Base-by-base conservation (phyloP, 2,113 vertebrate species). In the Hucho hucho region DNA sequence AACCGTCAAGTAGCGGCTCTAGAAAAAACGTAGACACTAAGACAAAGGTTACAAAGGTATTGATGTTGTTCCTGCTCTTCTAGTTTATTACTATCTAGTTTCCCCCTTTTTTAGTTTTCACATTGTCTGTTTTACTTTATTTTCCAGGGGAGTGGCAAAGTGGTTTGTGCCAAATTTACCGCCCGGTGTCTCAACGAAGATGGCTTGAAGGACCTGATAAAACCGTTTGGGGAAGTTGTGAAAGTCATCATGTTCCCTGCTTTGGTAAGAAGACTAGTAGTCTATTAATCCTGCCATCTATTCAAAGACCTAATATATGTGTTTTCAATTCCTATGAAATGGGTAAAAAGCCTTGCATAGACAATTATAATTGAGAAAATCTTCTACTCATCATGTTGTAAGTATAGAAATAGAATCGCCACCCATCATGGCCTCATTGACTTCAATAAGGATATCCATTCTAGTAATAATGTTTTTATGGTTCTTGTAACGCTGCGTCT, bases 91-190 rank as follows among this genome's bases (percentile, higher is more conserved):
- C 49, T 4, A 18, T 18, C 5, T 70, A 20, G 29, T 26, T 18
- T 26, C 11, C 14, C 46, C 1, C 65, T 25, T 26, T 22, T 9
- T 4, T 66, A 32, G 1, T 67, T 0, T 77, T 59, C 61, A 25
- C 22, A 29, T 16, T 75, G 29, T 74, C 24, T 72, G 26, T 85
- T 85, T 7, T 68, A 16, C 28, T 64, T 46, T 1, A 18, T 53
- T 25, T 32, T 0, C 20, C 69, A 61, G 83, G 72, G 0, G 79
- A 68, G 64, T 46, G 61, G 80, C 20, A 92, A 86, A 73, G 88
- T 93, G 79, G 89, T 93, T 29, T 91, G 88, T 79, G 81, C 86
- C n/a, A 90, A 87, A 79, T 93, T 91, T 69, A 73, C 81, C 0
- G 37, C 84, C 77, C 78, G 83, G 43, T 73, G 82, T 29, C 79